phyloP scores from a whole-genome alignment of 2,888 invertebrate species.

The Ophioninae sp. region DNA sequence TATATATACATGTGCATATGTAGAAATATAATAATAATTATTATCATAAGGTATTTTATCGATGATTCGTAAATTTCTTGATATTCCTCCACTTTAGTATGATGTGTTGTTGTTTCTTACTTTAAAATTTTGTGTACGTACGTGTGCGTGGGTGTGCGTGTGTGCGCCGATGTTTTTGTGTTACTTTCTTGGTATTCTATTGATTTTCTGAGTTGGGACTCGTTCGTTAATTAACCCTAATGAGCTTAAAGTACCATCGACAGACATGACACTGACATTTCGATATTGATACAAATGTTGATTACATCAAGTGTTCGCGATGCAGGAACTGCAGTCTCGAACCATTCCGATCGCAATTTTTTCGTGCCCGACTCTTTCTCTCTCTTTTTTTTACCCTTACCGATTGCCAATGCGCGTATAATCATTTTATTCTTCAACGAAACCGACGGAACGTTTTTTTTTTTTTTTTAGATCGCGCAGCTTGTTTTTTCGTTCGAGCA shows the following conservation, averaged over 20 bases:
- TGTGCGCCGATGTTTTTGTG: not conserved
- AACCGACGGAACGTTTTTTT: not conserved
- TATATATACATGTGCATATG: too few species aligned
- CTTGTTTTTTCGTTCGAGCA: slow-evolving; percentile 46
- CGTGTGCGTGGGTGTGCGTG: not conserved
- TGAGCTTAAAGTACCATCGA: slow-evolving; percentile 73
- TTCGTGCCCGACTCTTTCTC: slow-evolving; percentile 25
- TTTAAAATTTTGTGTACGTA: slow-evolving; percentile 43
- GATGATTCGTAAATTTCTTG: slow-evolving; percentile 49
- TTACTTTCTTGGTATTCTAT: slow-evolving; percentile 7
- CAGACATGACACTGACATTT: slow-evolving; percentile 77
- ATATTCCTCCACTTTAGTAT: slow-evolving; percentile 33
- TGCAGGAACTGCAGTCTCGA: slow-evolving; percentile 53
- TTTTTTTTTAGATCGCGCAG: not conserved
- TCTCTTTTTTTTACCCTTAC: slow-evolving; percentile 30
- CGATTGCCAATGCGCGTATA: slow-evolving; percentile 51
- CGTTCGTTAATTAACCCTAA: slow-evolving; percentile 12
- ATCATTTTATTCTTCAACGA: slow-evolving; percentile 3
- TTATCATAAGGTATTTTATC: slow-evolving; percentile 53
- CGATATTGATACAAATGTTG: slow-evolving; percentile 74
- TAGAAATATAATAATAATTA: not conserved
- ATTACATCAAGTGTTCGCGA: slow-evolving; percentile 73
- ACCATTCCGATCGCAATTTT: slow-evolving; percentile 48
- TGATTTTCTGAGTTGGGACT: slow-evolving; percentile 24
- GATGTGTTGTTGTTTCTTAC: slow-evolving; percentile 33